These are phyloP conservation scores for Nothocercus nigrocapillus DNA, from an alignment of 2,113 vertebrate species.

Conservation along the genomic window DNA sequence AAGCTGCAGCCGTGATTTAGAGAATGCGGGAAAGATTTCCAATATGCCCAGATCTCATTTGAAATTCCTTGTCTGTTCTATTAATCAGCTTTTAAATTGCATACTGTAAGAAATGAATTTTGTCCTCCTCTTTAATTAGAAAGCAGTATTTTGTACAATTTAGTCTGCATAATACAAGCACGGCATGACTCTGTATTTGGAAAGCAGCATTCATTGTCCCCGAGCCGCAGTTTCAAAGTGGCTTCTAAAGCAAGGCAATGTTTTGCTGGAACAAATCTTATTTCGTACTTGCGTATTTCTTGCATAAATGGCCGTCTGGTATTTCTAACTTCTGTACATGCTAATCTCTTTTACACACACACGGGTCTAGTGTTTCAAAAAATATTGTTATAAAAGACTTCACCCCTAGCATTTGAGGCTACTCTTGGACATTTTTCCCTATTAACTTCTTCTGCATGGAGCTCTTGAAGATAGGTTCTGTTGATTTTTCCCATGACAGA, in stretches of 20 bases:
- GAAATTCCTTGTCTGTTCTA: not conserved
- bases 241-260: too few relatives aligned
- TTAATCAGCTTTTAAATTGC: not conserved
- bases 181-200: not conserved
- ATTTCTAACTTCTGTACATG: not conserved
- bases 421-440: not conserved
- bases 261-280: not conserved
- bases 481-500: slow-evolving; percentile 4
- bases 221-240: not conserved
- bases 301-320: not conserved
- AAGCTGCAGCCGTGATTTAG: not conserved
- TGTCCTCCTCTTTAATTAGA: not conserved
- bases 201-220: not conserved
- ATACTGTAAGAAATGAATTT: not conserved
- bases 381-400: not conserved
- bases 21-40: not conserved
- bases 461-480: not conserved
- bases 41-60: not conserved
- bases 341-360: not conserved
- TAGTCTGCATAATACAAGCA: not conserved
- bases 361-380: not conserved
- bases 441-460: not conserved
- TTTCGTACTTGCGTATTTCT: not conserved
- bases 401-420: not conserved
- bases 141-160: not conserved